Conservation (phyloP, 2,888 invertebrate species). For the Chymomyza caudatula region DNA sequence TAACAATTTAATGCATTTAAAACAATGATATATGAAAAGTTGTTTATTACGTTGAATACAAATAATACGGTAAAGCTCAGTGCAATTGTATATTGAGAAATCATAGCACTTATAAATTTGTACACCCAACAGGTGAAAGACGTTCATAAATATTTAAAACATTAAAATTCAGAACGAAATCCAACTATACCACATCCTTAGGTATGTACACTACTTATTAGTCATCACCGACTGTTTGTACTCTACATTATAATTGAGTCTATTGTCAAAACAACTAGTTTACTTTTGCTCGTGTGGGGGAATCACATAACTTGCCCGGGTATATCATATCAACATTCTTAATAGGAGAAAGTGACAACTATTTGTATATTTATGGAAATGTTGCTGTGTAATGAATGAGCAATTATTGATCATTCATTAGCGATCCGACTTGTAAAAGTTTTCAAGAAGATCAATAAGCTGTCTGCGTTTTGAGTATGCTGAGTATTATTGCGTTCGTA, state of each 20-base stretch:
- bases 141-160: too few relatives aligned
- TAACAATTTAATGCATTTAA: too few relatives aligned
- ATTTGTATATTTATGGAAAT: not conserved
- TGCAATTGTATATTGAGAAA: too few relatives aligned
- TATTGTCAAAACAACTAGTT: not conserved
- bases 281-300: not conserved
- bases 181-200: not conserved
- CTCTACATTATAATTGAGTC: not conserved
- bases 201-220: not conserved
- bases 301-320: not conserved
- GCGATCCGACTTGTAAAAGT: not conserved
- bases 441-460: not conserved
- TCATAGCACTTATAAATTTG: too few relatives aligned
- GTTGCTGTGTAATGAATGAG: not conserved
- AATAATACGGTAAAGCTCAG: too few relatives aligned
- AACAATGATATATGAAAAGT: too few relatives aligned
- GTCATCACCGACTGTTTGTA: not conserved
- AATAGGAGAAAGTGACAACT: not conserved
- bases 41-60: too few relatives aligned
- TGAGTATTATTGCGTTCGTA: not conserved
- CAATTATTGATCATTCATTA: not conserved
- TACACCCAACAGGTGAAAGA: not conserved
- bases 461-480: not conserved
- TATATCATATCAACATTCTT: too few relatives aligned
- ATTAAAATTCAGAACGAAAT: not conserved